These are phyloP conservation scores for Gobiocypris rarus DNA, from an alignment of 2,113 vertebrate genomes.

Conservation along the genomic window DNA sequence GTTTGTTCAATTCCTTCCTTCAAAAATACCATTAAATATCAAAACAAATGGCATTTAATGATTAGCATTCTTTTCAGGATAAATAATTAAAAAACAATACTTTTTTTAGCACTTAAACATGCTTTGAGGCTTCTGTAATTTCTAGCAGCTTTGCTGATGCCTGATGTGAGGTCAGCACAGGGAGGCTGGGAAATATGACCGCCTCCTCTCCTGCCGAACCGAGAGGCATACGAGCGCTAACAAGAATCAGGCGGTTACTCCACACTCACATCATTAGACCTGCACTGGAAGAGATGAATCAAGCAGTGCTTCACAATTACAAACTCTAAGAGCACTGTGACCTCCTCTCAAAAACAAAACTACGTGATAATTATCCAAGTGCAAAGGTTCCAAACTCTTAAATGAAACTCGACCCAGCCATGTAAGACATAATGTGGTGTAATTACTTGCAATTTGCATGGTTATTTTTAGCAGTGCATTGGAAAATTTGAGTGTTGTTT, in stretches of 20 bases:
- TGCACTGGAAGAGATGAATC: not conserved
- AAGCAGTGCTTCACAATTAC: constrained; percentile 11
- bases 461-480: not conserved
- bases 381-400: not conserved
- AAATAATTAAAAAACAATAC: not conserved
- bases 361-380: not conserved
- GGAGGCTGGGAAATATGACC: not conserved
- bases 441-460: not conserved
- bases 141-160: not conserved
- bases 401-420: not conserved
- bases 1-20: too few species aligned
- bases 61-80: not conserved
- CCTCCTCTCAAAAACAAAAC: not conserved
- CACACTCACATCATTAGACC: constrained; percentile 8
- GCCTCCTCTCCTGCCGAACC: not conserved
- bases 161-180: not conserved
- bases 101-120: not conserved
- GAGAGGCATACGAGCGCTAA: not conserved
- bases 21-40: not conserved
- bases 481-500: not conserved
- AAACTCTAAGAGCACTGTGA: constrained; percentile 12
- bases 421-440: not conserved
- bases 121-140: not conserved
- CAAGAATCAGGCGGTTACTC: not conserved
- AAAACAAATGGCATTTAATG: not conserved